Conservation (phyloP, 2,113 vertebrate genomes). For the Indicator indicator region DNA sequence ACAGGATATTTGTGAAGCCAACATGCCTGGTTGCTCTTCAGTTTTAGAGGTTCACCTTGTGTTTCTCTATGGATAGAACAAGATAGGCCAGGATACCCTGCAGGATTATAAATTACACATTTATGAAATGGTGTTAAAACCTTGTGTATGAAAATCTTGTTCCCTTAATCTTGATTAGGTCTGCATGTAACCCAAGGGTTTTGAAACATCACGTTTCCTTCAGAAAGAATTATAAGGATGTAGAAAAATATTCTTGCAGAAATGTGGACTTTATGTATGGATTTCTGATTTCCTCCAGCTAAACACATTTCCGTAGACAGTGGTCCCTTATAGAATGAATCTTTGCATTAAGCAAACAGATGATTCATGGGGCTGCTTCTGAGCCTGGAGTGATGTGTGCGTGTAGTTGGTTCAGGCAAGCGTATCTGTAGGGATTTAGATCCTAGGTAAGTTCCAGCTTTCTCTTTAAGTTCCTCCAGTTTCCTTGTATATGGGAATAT, state of each 20-base stretch:
- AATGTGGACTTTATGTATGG: fast-evolving
- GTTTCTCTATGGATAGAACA: not conserved
- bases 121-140: not conserved
- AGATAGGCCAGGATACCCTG: not conserved
- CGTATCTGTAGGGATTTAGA: not conserved
- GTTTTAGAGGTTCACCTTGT: not conserved
- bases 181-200: not conserved
- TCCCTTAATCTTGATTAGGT: not conserved
- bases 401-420: not conserved
- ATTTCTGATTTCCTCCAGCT: not conserved
- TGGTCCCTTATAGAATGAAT: not conserved
- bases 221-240: not conserved
- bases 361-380: fast-evolving
- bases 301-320: not conserved
- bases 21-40: not conserved
- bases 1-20: not conserved
- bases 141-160: not conserved
- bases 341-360: not conserved
- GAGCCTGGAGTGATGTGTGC: not conserved
- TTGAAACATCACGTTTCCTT: not conserved
- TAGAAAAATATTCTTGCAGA: not conserved
- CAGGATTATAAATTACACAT: not conserved
- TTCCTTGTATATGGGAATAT: not conserved
- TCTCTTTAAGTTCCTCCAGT: not conserved
- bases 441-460: not conserved